phyloP scores from a whole-genome alignment of 2,888 invertebrate species.

The Diarsia rubi region DNA sequence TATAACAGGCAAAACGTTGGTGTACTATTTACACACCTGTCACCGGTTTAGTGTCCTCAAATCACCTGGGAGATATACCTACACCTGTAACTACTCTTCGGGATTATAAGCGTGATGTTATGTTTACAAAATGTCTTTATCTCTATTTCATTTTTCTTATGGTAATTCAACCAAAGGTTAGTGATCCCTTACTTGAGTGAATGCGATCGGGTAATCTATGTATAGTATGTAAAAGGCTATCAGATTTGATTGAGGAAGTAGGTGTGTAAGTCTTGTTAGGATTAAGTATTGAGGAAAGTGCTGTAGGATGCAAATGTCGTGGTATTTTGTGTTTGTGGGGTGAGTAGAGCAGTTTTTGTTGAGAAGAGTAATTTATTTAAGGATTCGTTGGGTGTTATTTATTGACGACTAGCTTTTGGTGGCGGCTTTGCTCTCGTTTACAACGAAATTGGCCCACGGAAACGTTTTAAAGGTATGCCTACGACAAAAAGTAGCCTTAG shows the following conservation, averaged over 20 bases:
- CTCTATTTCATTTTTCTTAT: background rate
- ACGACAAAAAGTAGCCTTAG: too few species aligned
- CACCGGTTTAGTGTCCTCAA: too few species aligned
- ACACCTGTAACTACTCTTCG: too few species aligned
- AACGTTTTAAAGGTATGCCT: too few species aligned
- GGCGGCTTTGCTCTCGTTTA: too few species aligned
- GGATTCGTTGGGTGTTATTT: background rate
- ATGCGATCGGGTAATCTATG: constrained; percentile 50
- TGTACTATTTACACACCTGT: too few species aligned
- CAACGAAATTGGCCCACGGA: too few species aligned
- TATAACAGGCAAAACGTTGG: too few species aligned
- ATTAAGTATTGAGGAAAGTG: constrained; percentile 45
- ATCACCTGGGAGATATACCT: too few species aligned
- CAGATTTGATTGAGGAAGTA: constrained; percentile 54
- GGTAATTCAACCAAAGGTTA: constrained; percentile 20
- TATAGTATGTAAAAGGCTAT: constrained; percentile 33
- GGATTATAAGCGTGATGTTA: too few species aligned
- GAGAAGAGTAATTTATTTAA: background rate
- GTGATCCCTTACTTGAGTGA: constrained; percentile 34
- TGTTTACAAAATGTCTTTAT: background rate
- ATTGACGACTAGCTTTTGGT: background rate
- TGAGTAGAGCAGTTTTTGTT: background rate
- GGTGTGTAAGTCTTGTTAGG: constrained; percentile 32
- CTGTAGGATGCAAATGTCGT: constrained; percentile 31
- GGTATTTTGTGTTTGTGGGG: background rate